Percentiles rank a stretch among this genome's conserved stretches.
Evolutionary conservation across 1,140 invertebrate species (phyloP).

Genomic region (Portunus trituberculatus): DNA sequence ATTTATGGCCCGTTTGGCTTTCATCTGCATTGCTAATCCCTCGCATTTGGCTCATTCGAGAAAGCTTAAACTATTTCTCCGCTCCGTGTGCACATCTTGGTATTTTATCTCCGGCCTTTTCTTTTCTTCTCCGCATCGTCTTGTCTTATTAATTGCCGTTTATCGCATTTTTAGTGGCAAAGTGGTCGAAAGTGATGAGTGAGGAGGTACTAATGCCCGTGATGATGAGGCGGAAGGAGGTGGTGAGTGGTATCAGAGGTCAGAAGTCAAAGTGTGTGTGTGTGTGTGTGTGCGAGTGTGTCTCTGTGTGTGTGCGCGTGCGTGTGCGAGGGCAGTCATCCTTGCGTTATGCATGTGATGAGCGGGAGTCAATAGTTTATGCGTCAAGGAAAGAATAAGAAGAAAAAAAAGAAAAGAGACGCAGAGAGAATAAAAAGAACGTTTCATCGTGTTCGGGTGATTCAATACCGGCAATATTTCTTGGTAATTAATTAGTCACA

Average conservation of each 20-base stretch:
- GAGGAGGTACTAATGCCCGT: not conserved
- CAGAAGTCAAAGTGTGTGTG: conserved; percentile 6
- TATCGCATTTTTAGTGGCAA: not conserved
- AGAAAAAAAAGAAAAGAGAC: not conserved
- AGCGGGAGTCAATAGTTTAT: not conserved
- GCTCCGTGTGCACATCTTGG: not conserved
- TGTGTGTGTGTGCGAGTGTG: conserved; percentile 36
- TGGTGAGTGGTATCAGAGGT: too few species aligned
- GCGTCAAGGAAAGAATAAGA: not conserved
- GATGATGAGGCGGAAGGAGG: not conserved
- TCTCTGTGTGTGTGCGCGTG: not conserved
- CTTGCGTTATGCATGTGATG: not conserved
- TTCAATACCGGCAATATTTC: not conserved
- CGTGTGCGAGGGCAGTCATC: not conserved
- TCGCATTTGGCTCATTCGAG: conserved; percentile 38
- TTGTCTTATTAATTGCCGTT: not conserved
- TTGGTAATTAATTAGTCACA: not conserved
- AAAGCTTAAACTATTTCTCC: conserved; percentile 35
- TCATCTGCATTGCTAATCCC: conserved; percentile 63
- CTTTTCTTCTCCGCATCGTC: not conserved
- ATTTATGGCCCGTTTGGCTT: conserved; percentile 49
- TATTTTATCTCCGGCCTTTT: not conserved
- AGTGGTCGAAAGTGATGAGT: not conserved
- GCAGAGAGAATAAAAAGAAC: not conserved
- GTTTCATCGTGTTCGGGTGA: not conserved